Evolutionary conservation across 2,113 vertebrate genomes (phyloP), one percentile per base, ranked within the genome.

Genomic region (Pantherophis guttatus): DNA sequence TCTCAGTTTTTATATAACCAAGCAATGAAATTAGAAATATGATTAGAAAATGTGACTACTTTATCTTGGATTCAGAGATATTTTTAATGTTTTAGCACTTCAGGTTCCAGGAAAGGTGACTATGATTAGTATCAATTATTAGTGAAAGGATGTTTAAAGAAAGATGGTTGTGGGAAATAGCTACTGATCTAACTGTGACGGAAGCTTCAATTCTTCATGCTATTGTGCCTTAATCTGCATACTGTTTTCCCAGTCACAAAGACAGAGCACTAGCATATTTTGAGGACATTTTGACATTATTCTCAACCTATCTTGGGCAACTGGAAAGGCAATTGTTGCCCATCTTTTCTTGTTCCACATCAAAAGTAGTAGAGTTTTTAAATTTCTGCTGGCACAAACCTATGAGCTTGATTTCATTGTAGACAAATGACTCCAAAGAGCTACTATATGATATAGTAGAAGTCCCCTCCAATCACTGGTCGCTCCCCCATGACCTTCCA

Each of bases 1-100:
- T 95, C 96, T 95, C 39, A 1, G 10, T 90, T 97, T 96, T 97
- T 96, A 55, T 96, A 90, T 94, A 95, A 95, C 91, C 96, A 97
- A 93, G 39, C 88, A 58, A 91, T 95, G 91, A 97, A 97, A 96
- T 97, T 97, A 95, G 95, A 94, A 96, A 96, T 96, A 95, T 96
- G 96, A 97, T 96, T 97, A 96, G 96, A 96, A 96, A 97, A 97
- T 96, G 93, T 97, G 95, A 97, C 95, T 97, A 94, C 92, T 94
- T 95, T 97, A 96, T 95, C 95, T 96, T 95, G 97, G 96, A 95
- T 70, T 95, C 96, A 94, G 87, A 97, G 90, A 94, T 88, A 95
- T 57, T 96, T 93, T 54, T 97, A 96, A 96, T 96, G 88, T 96
- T 96, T 96, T 92, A 97, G 94, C 48, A 97, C 97, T 97, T 95